phyloP scores from a whole-genome alignment of 2,888 invertebrate genomes.

The Globia sparganii region DNA sequence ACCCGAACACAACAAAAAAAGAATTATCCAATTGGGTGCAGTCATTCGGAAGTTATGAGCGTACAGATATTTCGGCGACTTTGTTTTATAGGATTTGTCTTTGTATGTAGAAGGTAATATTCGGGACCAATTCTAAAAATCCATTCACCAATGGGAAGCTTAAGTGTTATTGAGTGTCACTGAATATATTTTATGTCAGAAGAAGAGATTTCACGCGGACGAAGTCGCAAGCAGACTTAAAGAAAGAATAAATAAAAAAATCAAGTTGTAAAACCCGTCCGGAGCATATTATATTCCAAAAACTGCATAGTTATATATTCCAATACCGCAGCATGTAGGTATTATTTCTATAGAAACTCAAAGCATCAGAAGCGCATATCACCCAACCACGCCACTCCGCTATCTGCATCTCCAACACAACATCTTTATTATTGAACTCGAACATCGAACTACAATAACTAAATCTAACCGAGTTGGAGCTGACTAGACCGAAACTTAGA shows the following conservation, averaged over 20 bases:
- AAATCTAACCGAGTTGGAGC: slow-evolving; percentile 30
- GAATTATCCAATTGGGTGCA: too few relatives aligned
- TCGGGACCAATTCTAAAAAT: too few relatives aligned
- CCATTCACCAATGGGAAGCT: too few relatives aligned
- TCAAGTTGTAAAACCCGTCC: not conserved
- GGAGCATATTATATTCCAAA: not conserved
- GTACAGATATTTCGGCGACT: too few relatives aligned
- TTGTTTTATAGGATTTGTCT: too few relatives aligned
- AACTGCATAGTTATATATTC: not conserved
- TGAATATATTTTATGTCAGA: not conserved
- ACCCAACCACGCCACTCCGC: not conserved
- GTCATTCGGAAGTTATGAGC: too few relatives aligned
- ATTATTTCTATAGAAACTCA: not conserved
- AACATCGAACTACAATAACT: slow-evolving; percentile 35
- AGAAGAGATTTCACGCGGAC: not conserved
- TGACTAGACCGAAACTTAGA: slow-evolving; percentile 51
- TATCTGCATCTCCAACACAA: slow-evolving; percentile 13
- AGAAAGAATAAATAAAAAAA: not conserved
- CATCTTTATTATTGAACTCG: slow-evolving; percentile 31
- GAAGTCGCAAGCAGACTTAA: not conserved
- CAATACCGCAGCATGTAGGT: not conserved
- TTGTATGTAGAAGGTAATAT: too few relatives aligned
- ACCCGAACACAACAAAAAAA: too few relatives aligned
- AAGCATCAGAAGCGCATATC: not conserved
- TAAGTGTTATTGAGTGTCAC: too few relatives aligned